A percentile compares a stretch with the other conserved stretches of the same genome.
Evolutionary conservation across 1,140 invertebrate species (phyloP).

Genomic region (Reticulitermes speratus): DNA sequence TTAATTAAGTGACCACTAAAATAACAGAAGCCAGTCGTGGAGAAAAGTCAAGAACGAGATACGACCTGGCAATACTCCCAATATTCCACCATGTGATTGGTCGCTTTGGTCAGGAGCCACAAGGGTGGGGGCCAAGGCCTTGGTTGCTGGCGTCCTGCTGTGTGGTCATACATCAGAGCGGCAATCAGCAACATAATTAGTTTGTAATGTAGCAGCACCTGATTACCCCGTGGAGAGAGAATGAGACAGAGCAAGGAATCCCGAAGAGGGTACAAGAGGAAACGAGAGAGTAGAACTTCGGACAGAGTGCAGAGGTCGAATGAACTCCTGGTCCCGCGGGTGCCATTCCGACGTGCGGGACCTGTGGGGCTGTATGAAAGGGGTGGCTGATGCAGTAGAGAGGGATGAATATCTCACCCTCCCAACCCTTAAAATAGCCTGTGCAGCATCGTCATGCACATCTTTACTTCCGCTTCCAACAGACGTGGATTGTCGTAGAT

Average conservation of each 20-base stretch:
- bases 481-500: too few relatives aligned
- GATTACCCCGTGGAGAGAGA: constrained; percentile 31
- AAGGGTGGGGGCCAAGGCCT: too few relatives aligned
- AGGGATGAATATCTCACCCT: neutral
- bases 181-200: constrained; percentile 36
- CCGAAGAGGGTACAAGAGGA: neutral
- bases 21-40: neutral
- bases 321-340: neutral
- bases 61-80: neutral
- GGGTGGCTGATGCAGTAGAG: constrained; percentile 3
- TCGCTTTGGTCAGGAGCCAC: too few relatives aligned
- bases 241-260: neutral
- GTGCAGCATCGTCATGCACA: neutral
- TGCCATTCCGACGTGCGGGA: neutral
- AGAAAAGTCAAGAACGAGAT: neutral
- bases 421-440: neutral
- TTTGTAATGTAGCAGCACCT: constrained; percentile 33
- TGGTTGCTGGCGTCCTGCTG: neutral
- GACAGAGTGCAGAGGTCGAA: neutral
- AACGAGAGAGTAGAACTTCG: neutral
- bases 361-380: neutral
- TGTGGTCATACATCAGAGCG: constrained; percentile 30
- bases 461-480: neutral
- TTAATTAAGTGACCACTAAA: neutral
- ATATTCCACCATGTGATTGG: neutral